Conservation (phyloP, 2,797 vertebrate genomes). For the Brotula barbata region DNA sequence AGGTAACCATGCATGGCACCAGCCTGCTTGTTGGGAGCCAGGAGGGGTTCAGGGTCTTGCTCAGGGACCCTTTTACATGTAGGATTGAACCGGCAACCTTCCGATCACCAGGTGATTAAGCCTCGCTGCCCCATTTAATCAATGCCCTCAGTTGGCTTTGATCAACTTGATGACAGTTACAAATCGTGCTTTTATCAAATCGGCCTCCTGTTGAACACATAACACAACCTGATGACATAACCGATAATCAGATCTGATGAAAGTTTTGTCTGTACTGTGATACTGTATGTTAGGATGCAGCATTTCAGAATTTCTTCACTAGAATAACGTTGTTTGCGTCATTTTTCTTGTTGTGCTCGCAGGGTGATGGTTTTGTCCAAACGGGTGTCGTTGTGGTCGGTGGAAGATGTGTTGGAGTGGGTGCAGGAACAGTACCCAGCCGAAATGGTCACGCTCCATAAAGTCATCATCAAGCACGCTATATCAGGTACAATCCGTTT, state of each 20-base stretch:
- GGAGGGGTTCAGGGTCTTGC: no score
- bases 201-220: no score
- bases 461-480: constrained; percentile 63
- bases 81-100: no score
- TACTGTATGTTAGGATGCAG: background rate
- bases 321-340: background rate
- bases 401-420: constrained; percentile 70
- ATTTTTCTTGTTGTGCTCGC: background rate
- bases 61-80: no score
- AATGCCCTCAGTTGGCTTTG: no score
- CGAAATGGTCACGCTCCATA: constrained; percentile 43
- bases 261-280: no score
- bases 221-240: background rate
- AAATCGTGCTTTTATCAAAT: no score
- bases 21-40: no score
- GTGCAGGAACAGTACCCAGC: constrained; percentile 51
- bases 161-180: no score
- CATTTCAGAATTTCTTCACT: background rate
- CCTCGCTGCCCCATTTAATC: no score
- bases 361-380: constrained; percentile 50
- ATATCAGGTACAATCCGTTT: constrained; percentile 60
- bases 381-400: constrained; percentile 65
- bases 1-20: no score
- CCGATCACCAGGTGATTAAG: no score
- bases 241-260: background rate